Conservation (phyloP, 2,113 vertebrate species). For the Poeciliopsis occidentalis region DNA sequence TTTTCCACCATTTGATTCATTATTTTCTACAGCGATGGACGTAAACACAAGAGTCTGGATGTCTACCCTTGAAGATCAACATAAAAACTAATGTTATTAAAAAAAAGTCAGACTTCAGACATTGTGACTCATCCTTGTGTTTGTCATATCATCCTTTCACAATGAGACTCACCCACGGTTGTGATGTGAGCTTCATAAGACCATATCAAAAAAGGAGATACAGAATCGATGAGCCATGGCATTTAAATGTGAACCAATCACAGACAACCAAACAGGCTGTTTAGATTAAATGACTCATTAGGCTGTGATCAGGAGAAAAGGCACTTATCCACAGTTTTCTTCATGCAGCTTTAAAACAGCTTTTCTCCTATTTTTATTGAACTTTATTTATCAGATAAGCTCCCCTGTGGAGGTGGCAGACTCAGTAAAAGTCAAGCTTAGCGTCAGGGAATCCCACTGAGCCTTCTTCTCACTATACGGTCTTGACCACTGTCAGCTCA, state of each 20-base stretch:
- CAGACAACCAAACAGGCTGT: conserved; percentile 16
- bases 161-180: background rate
- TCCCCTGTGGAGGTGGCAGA: conserved; percentile 10
- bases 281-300: conserved; percentile 27
- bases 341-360: background rate
- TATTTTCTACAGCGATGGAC: background rate
- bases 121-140: background rate
- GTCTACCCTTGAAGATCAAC: background rate
- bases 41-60: background rate
- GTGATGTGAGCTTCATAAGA: conserved; percentile 21
- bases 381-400: conserved; percentile 6
- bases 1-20: background rate
- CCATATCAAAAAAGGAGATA: background rate
- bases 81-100: background rate
- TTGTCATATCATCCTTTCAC: conserved; percentile 9
- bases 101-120: background rate
- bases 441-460: conserved; percentile 7
- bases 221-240: background rate
- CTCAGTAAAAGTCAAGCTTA: background rate
- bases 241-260: conserved; percentile 8
- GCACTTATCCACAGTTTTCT: conserved; percentile 2
- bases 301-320: conserved; percentile 12
- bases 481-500: conserved; percentile 36
- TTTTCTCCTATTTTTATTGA: conserved; percentile 1
- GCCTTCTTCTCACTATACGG: background rate